Conservation (phyloP, 2,888 invertebrate species). For the Athalia cordata region DNA sequence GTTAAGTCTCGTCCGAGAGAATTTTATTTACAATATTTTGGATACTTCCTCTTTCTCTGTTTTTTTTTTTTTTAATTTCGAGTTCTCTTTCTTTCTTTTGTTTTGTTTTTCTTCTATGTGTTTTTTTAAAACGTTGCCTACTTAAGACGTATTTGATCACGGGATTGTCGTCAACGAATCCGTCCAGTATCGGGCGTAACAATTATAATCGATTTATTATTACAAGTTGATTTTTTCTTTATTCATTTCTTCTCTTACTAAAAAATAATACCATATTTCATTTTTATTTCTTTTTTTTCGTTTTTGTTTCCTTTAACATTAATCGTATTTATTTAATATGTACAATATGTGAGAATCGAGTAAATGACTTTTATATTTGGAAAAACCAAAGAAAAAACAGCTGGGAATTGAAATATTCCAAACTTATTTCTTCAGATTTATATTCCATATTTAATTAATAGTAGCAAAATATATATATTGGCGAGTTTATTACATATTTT, state of each 20-base stretch:
- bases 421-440: no score
- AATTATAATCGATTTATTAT: background rate
- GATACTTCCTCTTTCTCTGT: background rate
- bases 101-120: background rate
- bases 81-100: background rate
- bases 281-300: background rate
- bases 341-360: constrained; percentile 15
- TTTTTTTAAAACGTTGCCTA: background rate
- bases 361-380: background rate
- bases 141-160: constrained; percentile 4
- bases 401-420: no score
- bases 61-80: background rate
- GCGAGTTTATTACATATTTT: no score
- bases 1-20: constrained; percentile 28
- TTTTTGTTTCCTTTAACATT: background rate
- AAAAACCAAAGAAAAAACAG: no score
- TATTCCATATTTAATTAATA: no score
- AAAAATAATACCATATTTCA: constrained; percentile 9
- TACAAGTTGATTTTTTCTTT: background rate
- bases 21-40: constrained; percentile 29
- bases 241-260: background rate
- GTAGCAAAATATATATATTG: no score
- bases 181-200: constrained; percentile 26
- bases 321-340: constrained; percentile 9
- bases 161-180: constrained; percentile 42